Evolutionary conservation across 1,140 invertebrate species (phyloP), one percentile per base, ranked within the genome.

Genomic region (Euborellia annulipes): DNA sequence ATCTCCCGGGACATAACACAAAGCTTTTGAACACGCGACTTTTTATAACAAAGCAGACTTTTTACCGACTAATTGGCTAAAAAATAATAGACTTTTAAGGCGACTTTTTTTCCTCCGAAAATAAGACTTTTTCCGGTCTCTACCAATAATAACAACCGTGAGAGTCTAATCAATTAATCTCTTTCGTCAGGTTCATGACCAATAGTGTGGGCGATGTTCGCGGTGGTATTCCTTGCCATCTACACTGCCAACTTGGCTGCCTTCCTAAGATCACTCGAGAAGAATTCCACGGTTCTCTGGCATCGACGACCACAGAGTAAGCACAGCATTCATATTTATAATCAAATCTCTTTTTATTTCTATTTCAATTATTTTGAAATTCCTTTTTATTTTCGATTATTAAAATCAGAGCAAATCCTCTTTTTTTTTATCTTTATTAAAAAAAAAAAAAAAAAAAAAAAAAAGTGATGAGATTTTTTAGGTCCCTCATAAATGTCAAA

Each of bases 261-360:
- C 41, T 98, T 98, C 71, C n/a, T n/a, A 98, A 98, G 95, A 98
- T 98, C 58, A 97, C 94, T 27, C 75, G 93, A 53, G 92, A 98
- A 64, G 92, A 97, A 58, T 96, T 84, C 63, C 90, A 92, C 61
- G 88, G 59, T 82, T 98, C 44, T 78, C 71, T 53, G 93, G 93
- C 13, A 69, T 98, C 42, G 85, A 96, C 54, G 95, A 98, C 63
- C 72, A 74, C 49, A 63, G 69, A 61, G 76, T 80, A 59, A 60
- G 61, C 53, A 14, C 21, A 42, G 20, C 34, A 22, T 14, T 18
- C n/a, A 32, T 2, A 32, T 4, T 41, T 39, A 52, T 27, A 18
- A 2, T 27, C 23, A 8, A 42, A 20, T 42, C 40, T 17, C 8
- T 18, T 39, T 45, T 11, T 11, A 13, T 13, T 40, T 39, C 16